These are phyloP conservation scores for Gallinago nigripennis DNA, from an alignment of 2,797 vertebrate genomes.

Conservation along the genomic window DNA sequence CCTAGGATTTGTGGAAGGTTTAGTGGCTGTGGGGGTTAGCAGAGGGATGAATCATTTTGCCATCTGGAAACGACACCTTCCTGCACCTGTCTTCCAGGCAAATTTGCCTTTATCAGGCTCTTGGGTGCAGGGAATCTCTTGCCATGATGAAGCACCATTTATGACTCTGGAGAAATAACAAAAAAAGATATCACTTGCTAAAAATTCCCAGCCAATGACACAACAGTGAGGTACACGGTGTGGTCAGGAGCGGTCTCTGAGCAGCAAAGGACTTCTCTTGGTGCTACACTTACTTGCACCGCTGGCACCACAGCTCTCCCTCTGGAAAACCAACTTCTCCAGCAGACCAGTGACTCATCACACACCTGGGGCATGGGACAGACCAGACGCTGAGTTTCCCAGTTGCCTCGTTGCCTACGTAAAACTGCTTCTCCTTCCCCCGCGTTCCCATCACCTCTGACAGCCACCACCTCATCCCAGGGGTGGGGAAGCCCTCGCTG, in stretches of 20 bases:
- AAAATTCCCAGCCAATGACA: background rate
- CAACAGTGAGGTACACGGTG: rapidly evolving
- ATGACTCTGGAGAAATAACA: background rate
- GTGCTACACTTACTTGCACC: background rate
- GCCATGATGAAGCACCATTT: background rate
- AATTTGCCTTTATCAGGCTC: background rate
- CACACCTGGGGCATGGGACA: background rate
- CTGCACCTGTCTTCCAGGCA: background rate
- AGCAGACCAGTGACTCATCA: background rate
- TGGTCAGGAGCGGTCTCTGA: rapidly evolving
- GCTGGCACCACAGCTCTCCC: background rate
- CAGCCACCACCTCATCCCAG: background rate
- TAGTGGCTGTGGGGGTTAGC: background rate
- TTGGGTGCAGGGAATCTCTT: background rate
- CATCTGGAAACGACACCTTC: background rate
- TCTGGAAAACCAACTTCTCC: background rate
- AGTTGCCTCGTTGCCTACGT: rapidly evolving
- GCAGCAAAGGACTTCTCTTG: background rate
- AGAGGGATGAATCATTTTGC: background rate
- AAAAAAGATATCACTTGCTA: background rate
- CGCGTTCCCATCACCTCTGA: rapidly evolving
- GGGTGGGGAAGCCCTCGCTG: background rate
- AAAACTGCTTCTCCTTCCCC: background rate
- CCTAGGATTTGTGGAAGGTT: background rate
- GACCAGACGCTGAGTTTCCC: background rate